Percentiles rank a stretch among this genome's conserved stretches.
These are phyloP conservation scores for Parasteatoda tepidariorum DNA, from an alignment of 1,140 invertebrate genomes.

Conservation along the genomic window DNA sequence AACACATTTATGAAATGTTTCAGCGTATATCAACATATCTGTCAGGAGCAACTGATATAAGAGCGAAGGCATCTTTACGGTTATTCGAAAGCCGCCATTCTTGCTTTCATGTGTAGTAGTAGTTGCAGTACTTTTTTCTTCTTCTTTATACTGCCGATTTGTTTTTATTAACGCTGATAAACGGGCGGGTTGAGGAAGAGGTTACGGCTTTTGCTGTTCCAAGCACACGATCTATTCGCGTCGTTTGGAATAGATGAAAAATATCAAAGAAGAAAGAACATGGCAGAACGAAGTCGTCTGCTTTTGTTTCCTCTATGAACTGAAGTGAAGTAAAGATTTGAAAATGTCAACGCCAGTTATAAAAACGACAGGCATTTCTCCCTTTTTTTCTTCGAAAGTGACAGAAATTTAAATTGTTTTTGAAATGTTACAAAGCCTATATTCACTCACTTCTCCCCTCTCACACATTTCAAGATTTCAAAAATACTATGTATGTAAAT, in stretches of 20 bases:
- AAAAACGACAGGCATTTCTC: neutral
- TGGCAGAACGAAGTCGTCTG: neutral
- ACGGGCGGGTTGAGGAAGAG: slow-evolving; percentile 1
- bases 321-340: neutral
- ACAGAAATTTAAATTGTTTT: slow-evolving; percentile 5
- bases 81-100: slow-evolving; percentile 5
- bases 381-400: neutral
- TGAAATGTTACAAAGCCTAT: neutral
- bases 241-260: neutral
- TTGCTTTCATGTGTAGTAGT: neutral
- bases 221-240: slow-evolving; percentile 1
- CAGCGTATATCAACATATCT: slow-evolving; percentile 25
- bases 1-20: slow-evolving; percentile 20
- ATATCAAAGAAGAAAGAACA: too few relatives aligned
- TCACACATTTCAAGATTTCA: neutral
- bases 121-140: neutral
- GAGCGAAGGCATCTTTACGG: slow-evolving; percentile 5
- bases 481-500: slow-evolving; percentile 1
- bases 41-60: slow-evolving; percentile 11
- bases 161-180: slow-evolving; percentile 29
- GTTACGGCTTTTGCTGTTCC: slow-evolving; percentile 1
- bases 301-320: slow-evolving; percentile 1
- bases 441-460: neutral
- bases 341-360: neutral
- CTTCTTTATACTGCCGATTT: slow-evolving; percentile 1